phyloP scores from a whole-genome alignment of 1,140 invertebrate genomes.

The Drosophila triauraria region DNA sequence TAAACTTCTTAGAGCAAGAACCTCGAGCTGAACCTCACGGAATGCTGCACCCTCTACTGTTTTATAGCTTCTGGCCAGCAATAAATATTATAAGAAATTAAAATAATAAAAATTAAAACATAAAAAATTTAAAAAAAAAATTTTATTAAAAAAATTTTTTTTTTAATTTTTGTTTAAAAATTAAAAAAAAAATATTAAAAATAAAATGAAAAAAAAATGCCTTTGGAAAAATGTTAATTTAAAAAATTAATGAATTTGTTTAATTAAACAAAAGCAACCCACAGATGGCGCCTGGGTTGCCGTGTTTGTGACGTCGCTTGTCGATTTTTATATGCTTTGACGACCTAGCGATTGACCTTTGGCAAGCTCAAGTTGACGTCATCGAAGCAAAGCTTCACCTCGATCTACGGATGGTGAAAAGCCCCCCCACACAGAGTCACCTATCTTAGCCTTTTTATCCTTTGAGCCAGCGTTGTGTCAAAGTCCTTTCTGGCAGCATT shows the following conservation, averaged over 20 bases:
- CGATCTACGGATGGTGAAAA: constrained; percentile 38
- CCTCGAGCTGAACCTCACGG: too few relatives aligned
- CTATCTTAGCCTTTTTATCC: constrained; percentile 10
- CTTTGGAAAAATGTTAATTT: too few relatives aligned
- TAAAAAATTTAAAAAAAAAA: too few relatives aligned
- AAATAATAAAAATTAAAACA: too few relatives aligned
- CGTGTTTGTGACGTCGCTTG: constrained; percentile 16
- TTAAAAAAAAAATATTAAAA: too few relatives aligned
- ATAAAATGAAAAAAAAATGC: too few relatives aligned
- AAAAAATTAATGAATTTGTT: too few relatives aligned
- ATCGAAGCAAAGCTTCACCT: constrained; percentile 40
- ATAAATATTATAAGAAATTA: not conserved
- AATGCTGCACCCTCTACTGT: not conserved
- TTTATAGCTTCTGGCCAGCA: too few relatives aligned
- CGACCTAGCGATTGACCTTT: constrained; percentile 28
- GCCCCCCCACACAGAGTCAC: constrained; percentile 23
- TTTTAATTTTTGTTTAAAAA: too few relatives aligned
- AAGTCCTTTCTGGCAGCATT: constrained; percentile 36
- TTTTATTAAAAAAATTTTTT: too few relatives aligned
- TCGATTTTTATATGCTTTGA: not conserved
- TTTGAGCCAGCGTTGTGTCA: constrained; percentile 38
- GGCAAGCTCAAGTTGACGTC: constrained; percentile 39
- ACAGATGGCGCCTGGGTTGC: constrained; percentile 22
- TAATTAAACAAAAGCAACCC: not conserved
- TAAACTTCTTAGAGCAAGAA: too few relatives aligned